phyloP scores from a whole-genome alignment of 2,797 vertebrate species.

The Antennarius maculatus region DNA sequence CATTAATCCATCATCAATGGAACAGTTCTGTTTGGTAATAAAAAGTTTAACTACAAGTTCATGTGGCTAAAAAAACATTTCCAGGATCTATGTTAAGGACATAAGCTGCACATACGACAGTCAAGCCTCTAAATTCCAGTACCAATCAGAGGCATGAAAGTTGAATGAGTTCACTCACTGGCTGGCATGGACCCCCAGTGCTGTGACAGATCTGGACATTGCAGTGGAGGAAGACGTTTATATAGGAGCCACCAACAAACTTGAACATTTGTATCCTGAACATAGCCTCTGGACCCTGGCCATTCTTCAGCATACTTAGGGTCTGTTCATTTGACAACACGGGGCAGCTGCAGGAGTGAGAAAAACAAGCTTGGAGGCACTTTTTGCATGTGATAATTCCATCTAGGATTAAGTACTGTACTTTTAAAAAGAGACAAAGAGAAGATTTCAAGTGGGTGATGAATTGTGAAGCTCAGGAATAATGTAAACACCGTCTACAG shows the following conservation, averaged over 20 bases:
- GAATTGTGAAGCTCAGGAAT: constrained; percentile 2
- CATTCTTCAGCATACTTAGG: constrained; percentile 75
- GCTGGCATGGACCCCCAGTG: constrained; percentile 70
- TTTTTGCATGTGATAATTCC: neutral
- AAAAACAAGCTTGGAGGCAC: constrained; percentile 31
- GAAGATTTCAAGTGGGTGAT: constrained; percentile 8
- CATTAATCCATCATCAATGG: constrained; percentile 60
- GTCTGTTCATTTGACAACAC: constrained; percentile 76
- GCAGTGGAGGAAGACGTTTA: constrained; percentile 81
- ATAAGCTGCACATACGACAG: constrained; percentile 30
- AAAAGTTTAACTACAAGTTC: constrained; percentile 11
- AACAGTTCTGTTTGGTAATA: constrained; percentile 78
- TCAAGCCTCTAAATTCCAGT: constrained; percentile 34
- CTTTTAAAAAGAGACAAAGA: constrained; percentile 18
- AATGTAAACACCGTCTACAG: constrained; percentile 22
- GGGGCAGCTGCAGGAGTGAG: constrained; percentile 69
- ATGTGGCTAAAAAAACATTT: constrained; percentile 26
- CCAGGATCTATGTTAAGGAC: constrained; percentile 58
- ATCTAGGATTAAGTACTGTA: constrained; percentile 2
- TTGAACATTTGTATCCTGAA: constrained; percentile 86
- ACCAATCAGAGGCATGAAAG: constrained; percentile 36
- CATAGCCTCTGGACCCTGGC: constrained; percentile 76
- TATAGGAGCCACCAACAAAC: constrained; percentile 80
- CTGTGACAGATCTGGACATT: constrained; percentile 84
- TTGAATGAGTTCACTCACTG: constrained; percentile 64